A percentile compares a stretch with the other conserved stretches of the same genome.
Conservation (phyloP, 2,888 invertebrate genomes). For the Polydrusus pterygomalis region DNA sequence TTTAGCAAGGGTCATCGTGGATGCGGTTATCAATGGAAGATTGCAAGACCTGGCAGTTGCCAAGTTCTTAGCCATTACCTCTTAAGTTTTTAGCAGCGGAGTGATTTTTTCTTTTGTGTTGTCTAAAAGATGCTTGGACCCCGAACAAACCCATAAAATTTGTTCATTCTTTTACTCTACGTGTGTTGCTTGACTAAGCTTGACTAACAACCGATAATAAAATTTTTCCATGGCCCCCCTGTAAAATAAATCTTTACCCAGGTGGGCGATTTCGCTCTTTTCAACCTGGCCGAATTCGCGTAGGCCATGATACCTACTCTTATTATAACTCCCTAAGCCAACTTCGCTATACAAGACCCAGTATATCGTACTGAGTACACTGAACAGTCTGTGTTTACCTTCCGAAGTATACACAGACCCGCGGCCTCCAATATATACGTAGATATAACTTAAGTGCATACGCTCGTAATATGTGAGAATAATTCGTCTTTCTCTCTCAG, state of each 20-base stretch:
- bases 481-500: background rate
- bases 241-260: constrained; percentile 23
- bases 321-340: constrained; percentile 37
- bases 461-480: constrained; percentile 25
- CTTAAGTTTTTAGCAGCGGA: too few relatives aligned
- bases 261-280: constrained; percentile 47
- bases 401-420: constrained; percentile 24
- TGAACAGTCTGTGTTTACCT: constrained; percentile 45
- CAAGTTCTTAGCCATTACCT: too few relatives aligned
- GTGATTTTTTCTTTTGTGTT: too few relatives aligned
- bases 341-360: constrained; percentile 33
- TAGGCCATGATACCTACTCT: constrained; percentile 51
- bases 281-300: constrained; percentile 43
- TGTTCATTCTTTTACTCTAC: too few relatives aligned
- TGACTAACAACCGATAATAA: background rate
- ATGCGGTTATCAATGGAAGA: too few relatives aligned
- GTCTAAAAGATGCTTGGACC: background rate
- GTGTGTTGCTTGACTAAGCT: too few relatives aligned
- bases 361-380: constrained; percentile 41
- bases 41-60: too few relatives aligned
- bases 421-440: constrained; percentile 12
- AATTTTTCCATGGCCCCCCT: constrained; percentile 4
- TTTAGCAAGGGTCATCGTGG: too few relatives aligned
- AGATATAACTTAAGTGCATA: constrained; percentile 16
- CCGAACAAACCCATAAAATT: too few relatives aligned